Conservation (phyloP, 2,797 vertebrate species). For the Poeciliopsis gracilis region DNA sequence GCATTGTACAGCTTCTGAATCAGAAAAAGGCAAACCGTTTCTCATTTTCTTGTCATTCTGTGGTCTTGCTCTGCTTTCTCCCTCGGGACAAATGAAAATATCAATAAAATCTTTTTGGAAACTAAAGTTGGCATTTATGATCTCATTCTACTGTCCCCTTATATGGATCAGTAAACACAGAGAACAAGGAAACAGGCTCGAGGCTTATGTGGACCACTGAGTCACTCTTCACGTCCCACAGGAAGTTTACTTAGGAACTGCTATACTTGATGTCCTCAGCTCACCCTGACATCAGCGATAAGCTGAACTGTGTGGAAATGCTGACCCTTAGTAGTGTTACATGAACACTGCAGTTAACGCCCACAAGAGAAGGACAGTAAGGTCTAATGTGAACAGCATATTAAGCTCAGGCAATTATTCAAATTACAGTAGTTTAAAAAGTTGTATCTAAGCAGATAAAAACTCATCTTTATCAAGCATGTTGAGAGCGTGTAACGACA, state of each 20-base stretch:
- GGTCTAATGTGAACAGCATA: neutral
- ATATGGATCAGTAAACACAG: slow-evolving; percentile 28
- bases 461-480: no score
- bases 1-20: neutral
- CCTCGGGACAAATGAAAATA: slow-evolving; percentile 19
- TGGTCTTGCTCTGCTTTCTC: neutral
- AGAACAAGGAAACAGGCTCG: slow-evolving; percentile 11
- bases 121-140: slow-evolving; percentile 15
- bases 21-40: no score
- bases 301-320: slow-evolving; percentile 20
- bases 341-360: slow-evolving; percentile 6
- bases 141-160: slow-evolving; percentile 17
- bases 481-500: no score
- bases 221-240: slow-evolving; percentile 33
- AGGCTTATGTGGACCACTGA: slow-evolving; percentile 36
- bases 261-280: slow-evolving; percentile 28
- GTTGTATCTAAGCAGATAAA: no score
- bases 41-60: neutral
- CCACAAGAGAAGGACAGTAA: neutral
- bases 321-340: slow-evolving; percentile 47
- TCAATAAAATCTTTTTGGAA: slow-evolving; percentile 28
- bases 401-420: no score
- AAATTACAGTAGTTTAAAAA: no score
- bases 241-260: slow-evolving; percentile 45
- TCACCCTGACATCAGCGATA: neutral